Base-by-base conservation (phyloP, 2,888 invertebrate species). In the Drosophila bunnanda region DNA sequence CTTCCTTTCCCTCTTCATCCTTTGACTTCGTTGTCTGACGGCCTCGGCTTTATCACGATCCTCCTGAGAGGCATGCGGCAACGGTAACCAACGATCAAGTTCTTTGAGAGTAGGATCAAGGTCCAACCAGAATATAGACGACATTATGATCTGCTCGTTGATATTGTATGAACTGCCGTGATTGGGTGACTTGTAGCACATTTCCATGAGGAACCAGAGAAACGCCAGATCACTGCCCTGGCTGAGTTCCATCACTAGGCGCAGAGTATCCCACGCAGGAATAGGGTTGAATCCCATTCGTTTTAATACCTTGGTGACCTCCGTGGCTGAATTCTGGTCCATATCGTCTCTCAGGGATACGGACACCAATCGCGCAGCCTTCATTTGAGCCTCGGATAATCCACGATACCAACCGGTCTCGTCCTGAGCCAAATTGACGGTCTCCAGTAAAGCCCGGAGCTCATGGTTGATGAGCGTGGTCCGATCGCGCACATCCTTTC, bases 151-250 rank as follows among this genome's bases (percentile, higher is more conserved):
- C 67, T 92, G 91, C 48, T 92, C 91, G 61, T 92, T 92, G 3
- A 85, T 30, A 9, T 74, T 80, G 55, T 89, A 92, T 2, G 62
- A 20, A 4, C 38, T 34, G 0, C 56, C 61, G 4, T 69, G 68
- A 2, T 54, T 39, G 2, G 48, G 22, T 8, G 78, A 54, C 41
- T 81, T 88, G 54, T 92, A 92, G 64, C 87, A 89, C 62, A 88
- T 43, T 36, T 92, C 91, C 89, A 89, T 88, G 2, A 92, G 79
- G 56, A 91, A 92, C 92, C 92, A 92, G 4, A 92, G 69, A 61
- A 92, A 92, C 5, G 91, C 92, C 25, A 92, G 78, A 60, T 92
- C 92, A 60, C 89, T 92, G 28, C 90, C 90, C 2, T 85, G 83
- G 43, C 91, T 89, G 36, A 91, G 56, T 5, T 53, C 36, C 68